Evolutionary conservation across 2,113 vertebrate species (phyloP).

Genomic region (Podarcis raffonei): DNA sequence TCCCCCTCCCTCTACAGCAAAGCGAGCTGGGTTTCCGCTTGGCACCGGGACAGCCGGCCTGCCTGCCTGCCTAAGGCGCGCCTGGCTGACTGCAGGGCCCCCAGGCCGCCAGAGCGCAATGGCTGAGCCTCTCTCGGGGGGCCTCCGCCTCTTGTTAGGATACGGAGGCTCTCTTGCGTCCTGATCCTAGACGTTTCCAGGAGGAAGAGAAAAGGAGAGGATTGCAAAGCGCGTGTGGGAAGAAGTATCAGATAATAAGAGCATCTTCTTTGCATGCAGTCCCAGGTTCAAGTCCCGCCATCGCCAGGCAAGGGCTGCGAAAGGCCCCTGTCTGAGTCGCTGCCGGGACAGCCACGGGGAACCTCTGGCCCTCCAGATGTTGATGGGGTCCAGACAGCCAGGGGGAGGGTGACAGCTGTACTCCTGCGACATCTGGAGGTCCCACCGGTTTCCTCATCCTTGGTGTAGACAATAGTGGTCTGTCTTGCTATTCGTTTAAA

Average conservation of each 20-base stretch:
- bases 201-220: background rate
- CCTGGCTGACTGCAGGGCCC: background rate
- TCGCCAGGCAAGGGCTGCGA: background rate
- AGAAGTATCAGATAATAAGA: background rate
- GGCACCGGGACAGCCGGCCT: background rate
- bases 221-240: background rate
- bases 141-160: background rate
- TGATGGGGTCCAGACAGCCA: background rate
- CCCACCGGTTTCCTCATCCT: background rate
- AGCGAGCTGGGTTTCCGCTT: background rate
- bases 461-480: background rate
- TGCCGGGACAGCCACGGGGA: background rate
- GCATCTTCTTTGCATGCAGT: background rate
- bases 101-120: constrained; percentile 1
- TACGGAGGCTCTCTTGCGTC: no score
- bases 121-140: background rate
- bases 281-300: background rate
- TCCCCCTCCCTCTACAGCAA: background rate
- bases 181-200: background rate
- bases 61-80: background rate
- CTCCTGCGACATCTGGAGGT: background rate
- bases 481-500: no score
- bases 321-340: background rate
- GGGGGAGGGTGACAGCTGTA: background rate
- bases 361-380: background rate